Evolutionary conservation across 2,888 invertebrate species (phyloP), one percentile per base, ranked within the genome.

Genomic region (Tridacna crocea): DNA sequence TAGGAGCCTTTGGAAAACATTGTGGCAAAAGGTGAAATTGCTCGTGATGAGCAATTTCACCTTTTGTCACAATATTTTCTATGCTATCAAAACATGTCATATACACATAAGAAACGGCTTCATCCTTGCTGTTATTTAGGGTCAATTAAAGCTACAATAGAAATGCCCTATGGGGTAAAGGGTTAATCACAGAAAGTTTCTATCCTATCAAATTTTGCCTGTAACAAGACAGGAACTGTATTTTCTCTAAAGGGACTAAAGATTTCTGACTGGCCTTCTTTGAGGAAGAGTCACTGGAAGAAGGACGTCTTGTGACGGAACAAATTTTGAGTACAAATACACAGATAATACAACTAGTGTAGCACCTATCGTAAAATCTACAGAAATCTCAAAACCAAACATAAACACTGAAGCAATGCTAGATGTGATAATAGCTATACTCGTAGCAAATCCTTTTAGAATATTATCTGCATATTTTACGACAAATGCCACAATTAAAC

Each of bases 401-500:
- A 99, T 95, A 94, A 98, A 98, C 86, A 99, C 97, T 0, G 99
- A 99, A 0, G 97, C 98, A 74, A 99, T 95, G 93, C 99, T 99
- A 0, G 99, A 98, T 87, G 99, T 96, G 61, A 99, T 96, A 88
- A 99, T 99, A 11, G 99, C 99, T 76, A 99, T 96, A 0, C 99
- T 99, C 0, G 99, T 99, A 63, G 99, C 99, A 83, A 93, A 93
- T 27, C 99, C 99, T 95, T 96, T 99, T 12, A 99, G 95, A 93
- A 99, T 99, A 95, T 99, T 99, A 95, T 99, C 99, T 0, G 99
- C 99, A 94, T 99, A 99, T 95, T 99, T 99, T 47, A 99, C 99
- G 4, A 99, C 99, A 88, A 99, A 97, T 0, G 99, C 99, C 13
- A 99, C 99, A 77, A 99, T 96, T 4, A 99, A 96, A 6, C 99